These are phyloP conservation scores for Phenganax stokvisi DNA, from an alignment of 92 coral and sea anemone genomes.

Conservation along the genomic window DNA sequence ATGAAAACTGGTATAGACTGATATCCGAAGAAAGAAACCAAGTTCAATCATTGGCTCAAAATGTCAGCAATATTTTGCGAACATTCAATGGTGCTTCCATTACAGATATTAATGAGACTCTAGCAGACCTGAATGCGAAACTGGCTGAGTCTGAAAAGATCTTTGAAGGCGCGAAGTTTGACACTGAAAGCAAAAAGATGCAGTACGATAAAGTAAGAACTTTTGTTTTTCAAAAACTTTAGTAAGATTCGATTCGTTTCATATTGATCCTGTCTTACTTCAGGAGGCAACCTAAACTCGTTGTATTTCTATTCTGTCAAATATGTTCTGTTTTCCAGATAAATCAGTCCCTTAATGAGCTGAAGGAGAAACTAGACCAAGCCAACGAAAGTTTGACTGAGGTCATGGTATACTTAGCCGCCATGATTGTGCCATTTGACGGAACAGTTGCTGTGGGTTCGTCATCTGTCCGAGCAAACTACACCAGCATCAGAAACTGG, in stretches of 20 bases:
- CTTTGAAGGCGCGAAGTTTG: conserved; percentile 65
- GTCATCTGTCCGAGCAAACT: conserved; percentile 24
- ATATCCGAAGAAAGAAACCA: conserved; percentile 57
- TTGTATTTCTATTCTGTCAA: neutral
- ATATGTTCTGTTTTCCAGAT: conserved; percentile 6
- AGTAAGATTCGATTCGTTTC: too few relatives aligned
- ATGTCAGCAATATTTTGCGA: conserved; percentile 61
- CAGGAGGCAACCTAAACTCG: too few relatives aligned
- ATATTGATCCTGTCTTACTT: too few relatives aligned
- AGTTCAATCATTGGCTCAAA: conserved; percentile 51
- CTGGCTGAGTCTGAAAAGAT: conserved; percentile 59
- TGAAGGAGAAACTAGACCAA: conserved; percentile 2
- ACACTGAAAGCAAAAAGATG: conserved; percentile 53
- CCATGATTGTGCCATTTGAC: conserved; percentile 57
- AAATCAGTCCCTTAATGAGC: conserved; percentile 1
- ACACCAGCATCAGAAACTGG: conserved; percentile 24
- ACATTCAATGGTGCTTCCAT: conserved; percentile 79
- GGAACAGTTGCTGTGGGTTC: conserved; percentile 74
- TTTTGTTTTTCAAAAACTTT: neutral
- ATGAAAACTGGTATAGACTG: conserved; percentile 68
- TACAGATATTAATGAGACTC: conserved; percentile 63
- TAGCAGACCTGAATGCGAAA: conserved; percentile 58
- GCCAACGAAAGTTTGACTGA: conserved; percentile 30
- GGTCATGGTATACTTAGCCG: conserved; percentile 45
- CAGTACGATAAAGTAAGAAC: conserved; percentile 62